Conservation (phyloP, 2,113 vertebrate genomes). For the Salvelinus sp. region DNA sequence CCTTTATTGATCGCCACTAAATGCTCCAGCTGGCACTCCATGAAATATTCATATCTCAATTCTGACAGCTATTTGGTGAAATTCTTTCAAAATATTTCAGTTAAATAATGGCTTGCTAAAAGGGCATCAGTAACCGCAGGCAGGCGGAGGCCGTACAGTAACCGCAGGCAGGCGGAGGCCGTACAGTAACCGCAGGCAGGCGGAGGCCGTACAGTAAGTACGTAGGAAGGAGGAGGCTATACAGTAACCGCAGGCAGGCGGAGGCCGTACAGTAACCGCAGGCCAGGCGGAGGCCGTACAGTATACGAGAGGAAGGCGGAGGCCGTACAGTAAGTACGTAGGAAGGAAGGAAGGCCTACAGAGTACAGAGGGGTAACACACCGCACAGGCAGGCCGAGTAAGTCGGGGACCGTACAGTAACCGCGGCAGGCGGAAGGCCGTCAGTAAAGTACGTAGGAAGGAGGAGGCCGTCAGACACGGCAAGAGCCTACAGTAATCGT, state of each 20-base stretch:
- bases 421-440: slow-evolving; percentile 2
- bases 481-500: too few relatives aligned
- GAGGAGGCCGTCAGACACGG: too few relatives aligned
- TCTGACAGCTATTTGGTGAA: slow-evolving; percentile 56
- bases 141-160: neutral
- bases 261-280: neutral
- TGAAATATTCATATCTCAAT: slow-evolving; percentile 70
- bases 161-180: slow-evolving; percentile 14
- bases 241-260: slow-evolving; percentile 14
- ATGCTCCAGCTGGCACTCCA: slow-evolving; percentile 64
- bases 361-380: too few relatives aligned
- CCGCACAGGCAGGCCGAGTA: too few relatives aligned
- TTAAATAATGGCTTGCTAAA: slow-evolving; percentile 40
- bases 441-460: too few relatives aligned
- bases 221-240: too few relatives aligned
- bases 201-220: slow-evolving; percentile 5
- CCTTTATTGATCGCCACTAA: slow-evolving; percentile 70
- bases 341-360: too few relatives aligned
- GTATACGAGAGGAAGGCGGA: too few relatives aligned
- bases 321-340: neutral
- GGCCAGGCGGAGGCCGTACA: neutral
- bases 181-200: neutral
- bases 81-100: slow-evolving; percentile 41
- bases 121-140: slow-evolving; percentile 22
- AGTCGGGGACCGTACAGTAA: slow-evolving; percentile 6